Percentiles rank a stretch among this genome's conserved stretches.
These are phyloP conservation scores for Eristalis pertinax DNA, from an alignment of 2,888 invertebrate species.

Conservation along the genomic window DNA sequence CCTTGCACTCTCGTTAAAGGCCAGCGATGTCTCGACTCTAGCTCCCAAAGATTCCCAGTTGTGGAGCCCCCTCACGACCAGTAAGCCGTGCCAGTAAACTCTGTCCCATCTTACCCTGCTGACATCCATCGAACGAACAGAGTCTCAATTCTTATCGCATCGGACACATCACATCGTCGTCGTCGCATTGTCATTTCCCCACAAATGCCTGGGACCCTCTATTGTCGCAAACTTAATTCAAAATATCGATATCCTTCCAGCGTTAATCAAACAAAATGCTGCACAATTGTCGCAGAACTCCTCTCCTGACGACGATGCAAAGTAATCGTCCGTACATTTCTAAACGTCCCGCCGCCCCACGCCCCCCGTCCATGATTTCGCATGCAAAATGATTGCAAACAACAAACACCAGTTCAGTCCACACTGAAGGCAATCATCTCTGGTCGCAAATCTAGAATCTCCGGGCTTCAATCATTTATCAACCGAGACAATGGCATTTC, in stretches of 20 bases:
- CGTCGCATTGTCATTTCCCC: background rate
- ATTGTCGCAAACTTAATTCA: slow-evolving; percentile 23
- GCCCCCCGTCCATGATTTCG: background rate
- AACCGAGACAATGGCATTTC: slow-evolving; percentile 57
- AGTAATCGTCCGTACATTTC: slow-evolving; percentile 41
- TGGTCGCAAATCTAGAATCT: slow-evolving; percentile 52
- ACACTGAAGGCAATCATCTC: slow-evolving; percentile 55
- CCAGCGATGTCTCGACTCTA: too few relatives aligned
- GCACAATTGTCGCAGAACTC: background rate
- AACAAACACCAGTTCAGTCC: slow-evolving; percentile 6
- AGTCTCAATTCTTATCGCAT: background rate
- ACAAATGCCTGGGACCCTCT: background rate
- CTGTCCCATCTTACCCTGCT: background rate
- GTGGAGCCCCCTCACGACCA: too few relatives aligned
- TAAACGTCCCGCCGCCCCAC: background rate
- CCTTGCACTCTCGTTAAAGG: too few relatives aligned
- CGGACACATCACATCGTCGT: background rate
- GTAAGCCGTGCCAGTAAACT: too few relatives aligned
- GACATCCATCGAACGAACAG: background rate
- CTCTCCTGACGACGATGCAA: slow-evolving; percentile 9
- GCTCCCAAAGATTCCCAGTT: too few relatives aligned
- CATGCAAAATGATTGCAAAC: slow-evolving; percentile 11
- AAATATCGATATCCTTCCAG: slow-evolving; percentile 43
- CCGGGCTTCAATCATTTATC: slow-evolving; percentile 69
- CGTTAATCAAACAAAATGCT: slow-evolving; percentile 21